Conservation (phyloP, 2,888 invertebrate genomes). For the Thereva nobilitata region DNA sequence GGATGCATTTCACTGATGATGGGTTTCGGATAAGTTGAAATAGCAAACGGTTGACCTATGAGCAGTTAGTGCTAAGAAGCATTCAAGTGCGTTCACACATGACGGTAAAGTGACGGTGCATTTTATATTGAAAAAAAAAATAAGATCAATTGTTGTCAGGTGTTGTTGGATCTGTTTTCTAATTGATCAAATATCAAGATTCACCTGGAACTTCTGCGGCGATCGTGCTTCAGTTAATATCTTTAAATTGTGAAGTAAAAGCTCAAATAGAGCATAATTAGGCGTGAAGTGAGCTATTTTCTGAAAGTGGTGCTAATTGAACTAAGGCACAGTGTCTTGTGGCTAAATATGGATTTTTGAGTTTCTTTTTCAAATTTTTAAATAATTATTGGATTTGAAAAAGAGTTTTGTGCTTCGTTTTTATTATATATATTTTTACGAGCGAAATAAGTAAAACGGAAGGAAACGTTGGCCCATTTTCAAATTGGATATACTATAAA, state of each 20-base stretch:
- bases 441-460: neutral
- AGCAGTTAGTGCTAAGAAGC: constrained; percentile 43
- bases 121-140: no score
- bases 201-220: neutral
- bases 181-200: neutral
- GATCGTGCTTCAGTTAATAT: constrained; percentile 5
- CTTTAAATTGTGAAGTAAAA: constrained; percentile 11
- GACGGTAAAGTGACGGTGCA: constrained; percentile 24
- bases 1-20: constrained; percentile 37
- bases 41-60: constrained; percentile 43
- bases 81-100: constrained; percentile 43
- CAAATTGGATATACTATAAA: constrained; percentile 17
- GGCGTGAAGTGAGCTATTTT: constrained; percentile 29
- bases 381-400: no score
- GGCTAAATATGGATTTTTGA: constrained; percentile 17
- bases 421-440: no score
- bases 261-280: constrained; percentile 29
- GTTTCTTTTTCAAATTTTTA: constrained; percentile 10
- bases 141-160: neutral
- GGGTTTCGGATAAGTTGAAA: constrained; percentile 44
- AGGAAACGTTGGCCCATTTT: constrained; percentile 13
- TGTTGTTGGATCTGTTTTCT: neutral
- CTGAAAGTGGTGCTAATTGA: constrained; percentile 16
- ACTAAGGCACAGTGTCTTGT: constrained; percentile 26
- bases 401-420: no score